A percentile compares a stretch with the other conserved stretches of the same genome.
These are phyloP conservation scores for Lasioglossum figueresi DNA, from an alignment of 2,888 invertebrate species.

Conservation along the genomic window DNA sequence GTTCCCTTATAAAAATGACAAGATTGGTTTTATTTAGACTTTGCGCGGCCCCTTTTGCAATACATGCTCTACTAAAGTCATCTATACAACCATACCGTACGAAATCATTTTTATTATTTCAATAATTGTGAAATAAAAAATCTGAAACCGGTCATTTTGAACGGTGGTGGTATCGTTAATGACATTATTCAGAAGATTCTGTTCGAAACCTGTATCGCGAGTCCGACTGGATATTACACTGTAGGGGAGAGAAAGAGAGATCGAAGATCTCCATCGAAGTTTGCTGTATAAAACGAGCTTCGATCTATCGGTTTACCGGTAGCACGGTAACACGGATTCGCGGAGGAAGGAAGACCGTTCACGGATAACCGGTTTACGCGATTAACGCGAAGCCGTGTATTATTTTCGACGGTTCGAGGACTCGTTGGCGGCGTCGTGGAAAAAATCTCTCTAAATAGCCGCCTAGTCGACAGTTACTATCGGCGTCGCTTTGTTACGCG, in stretches of 20 bases:
- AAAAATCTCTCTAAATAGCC: constrained; percentile 6
- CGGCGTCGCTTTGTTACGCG: constrained; percentile 69
- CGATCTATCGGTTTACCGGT: constrained; percentile 1
- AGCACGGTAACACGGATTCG: not conserved
- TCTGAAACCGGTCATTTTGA: no score
- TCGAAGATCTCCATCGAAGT: not conserved
- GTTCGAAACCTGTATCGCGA: not conserved
- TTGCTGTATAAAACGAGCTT: not conserved
- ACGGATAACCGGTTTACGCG: not conserved
- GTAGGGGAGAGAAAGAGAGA: not conserved
- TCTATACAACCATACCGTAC: no score
- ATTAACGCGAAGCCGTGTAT: constrained; percentile 1
- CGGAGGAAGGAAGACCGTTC: not conserved
- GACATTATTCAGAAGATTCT: not conserved
- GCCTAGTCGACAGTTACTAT: constrained; percentile 43
- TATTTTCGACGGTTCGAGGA: constrained; percentile 9
- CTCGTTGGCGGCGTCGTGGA: not conserved
- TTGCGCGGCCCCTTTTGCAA: no score
- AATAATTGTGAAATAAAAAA: no score
- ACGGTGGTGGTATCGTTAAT: no score
- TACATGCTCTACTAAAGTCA: no score
- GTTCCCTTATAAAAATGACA: no score
- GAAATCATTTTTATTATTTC: no score
- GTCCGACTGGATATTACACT: not conserved
- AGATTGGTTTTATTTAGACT: no score